Conservation (phyloP, 1,140 invertebrate genomes). For the Pentalonia nigronervosa region DNA sequence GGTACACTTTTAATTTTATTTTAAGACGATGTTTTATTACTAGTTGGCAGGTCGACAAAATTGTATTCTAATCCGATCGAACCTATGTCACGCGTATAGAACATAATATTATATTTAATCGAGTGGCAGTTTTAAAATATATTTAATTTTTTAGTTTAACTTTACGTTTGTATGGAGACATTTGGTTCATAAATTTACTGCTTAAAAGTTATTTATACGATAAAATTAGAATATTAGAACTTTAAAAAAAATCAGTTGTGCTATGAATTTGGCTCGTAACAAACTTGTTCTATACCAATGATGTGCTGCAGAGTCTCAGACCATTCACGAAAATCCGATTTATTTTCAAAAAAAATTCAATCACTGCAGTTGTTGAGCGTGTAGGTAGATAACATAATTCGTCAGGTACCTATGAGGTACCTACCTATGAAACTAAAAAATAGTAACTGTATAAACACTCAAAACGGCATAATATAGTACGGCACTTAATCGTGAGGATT, state of each 20-base stretch:
- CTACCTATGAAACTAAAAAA: neutral
- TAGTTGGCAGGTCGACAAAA: neutral
- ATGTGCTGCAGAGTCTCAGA: neutral
- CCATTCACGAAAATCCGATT: too few species aligned
- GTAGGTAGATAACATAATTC: neutral
- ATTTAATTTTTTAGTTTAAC: neutral
- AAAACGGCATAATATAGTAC: too few species aligned
- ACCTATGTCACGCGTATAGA: neutral
- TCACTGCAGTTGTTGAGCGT: neutral
- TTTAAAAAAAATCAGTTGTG: neutral
- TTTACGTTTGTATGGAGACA: neutral
- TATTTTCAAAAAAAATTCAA: neutral
- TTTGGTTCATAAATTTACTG: neutral
- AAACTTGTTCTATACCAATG: neutral
- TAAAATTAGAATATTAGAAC: neutral
- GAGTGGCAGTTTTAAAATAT: neutral
- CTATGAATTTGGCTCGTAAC: neutral
- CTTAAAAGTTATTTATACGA: neutral
- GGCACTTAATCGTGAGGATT: too few species aligned
- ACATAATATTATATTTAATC: neutral
- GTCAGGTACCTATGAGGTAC: too few species aligned
- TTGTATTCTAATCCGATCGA: neutral
- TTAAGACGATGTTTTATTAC: neutral
- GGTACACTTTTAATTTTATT: neutral
- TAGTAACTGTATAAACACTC: neutral